A percentile compares a stretch with the other conserved stretches of the same genome.
Evolutionary conservation across 2,797 vertebrate species (phyloP).

Genomic region (Taeniopygia guttata): DNA sequence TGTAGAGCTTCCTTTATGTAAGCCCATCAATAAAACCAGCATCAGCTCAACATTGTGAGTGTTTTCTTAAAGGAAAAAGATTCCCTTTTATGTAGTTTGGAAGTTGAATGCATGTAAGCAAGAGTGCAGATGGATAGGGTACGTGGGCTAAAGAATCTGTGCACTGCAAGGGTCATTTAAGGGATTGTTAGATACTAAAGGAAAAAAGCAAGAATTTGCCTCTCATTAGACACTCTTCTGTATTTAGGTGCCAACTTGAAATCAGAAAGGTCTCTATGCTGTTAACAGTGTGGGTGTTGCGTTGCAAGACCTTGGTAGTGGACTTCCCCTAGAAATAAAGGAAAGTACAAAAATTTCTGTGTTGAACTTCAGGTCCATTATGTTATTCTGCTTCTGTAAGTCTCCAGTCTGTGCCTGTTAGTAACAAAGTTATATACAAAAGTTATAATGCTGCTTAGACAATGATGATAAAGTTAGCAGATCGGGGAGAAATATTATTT

Average conservation of each 20-base stretch:
- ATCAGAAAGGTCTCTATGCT: background rate
- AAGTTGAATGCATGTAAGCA: background rate
- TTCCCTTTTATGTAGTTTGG: background rate
- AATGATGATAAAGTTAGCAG: slow-evolving; percentile 43
- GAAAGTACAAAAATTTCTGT: background rate
- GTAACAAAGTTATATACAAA: slow-evolving; percentile 6
- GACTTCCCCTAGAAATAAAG: background rate
- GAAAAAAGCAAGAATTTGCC: background rate
- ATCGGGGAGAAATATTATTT: slow-evolving; percentile 49
- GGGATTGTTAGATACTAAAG: background rate
- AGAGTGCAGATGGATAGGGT: background rate
- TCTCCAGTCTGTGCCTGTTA: slow-evolving; percentile 10
- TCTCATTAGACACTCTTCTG: background rate
- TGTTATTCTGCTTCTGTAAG: background rate
- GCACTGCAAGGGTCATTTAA: background rate
- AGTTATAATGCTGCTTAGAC: slow-evolving; percentile 42
- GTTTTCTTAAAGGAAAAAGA: background rate
- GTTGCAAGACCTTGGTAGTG: background rate
- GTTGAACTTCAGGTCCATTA: background rate
- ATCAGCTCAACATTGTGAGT: slow-evolving; percentile 6
- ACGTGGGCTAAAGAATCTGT: background rate
- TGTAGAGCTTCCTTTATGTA: background rate
- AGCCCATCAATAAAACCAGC: slow-evolving; percentile 62
- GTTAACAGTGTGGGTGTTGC: background rate
- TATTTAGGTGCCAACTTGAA: background rate